A percentile compares a stretch with the other conserved stretches of the same genome.
These are phyloP conservation scores for Entomyzon cyanotis DNA, from an alignment of 2,113 vertebrate genomes.

Conservation along the genomic window DNA sequence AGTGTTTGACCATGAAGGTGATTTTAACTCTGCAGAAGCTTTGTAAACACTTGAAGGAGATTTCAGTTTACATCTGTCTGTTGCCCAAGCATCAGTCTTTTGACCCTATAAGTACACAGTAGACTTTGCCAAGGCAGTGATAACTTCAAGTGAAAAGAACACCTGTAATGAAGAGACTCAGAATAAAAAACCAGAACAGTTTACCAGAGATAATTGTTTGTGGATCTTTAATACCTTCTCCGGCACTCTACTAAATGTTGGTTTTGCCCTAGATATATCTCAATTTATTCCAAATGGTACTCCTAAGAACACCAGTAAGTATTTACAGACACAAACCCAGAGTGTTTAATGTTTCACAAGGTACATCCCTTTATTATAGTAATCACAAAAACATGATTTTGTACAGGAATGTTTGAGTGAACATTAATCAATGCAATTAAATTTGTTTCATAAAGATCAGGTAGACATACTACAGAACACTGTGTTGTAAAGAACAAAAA, in stretches of 20 bases:
- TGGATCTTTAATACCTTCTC: background rate
- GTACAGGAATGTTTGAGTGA: conserved; percentile 89
- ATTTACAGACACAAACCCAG: conserved; percentile 21
- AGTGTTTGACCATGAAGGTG: background rate
- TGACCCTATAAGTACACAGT: background rate
- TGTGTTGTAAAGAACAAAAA: conserved; percentile 75
- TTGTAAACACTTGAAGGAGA: background rate
- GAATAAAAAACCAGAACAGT: background rate
- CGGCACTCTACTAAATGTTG: background rate
- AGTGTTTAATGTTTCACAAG: conserved; percentile 72
- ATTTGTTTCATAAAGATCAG: conserved; percentile 76
- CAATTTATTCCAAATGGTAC: background rate
- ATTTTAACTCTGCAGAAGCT: background rate
- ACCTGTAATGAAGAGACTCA: background rate
- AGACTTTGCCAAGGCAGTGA: background rate
- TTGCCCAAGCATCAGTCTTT: background rate
- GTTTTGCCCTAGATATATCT: background rate
- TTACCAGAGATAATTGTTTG: background rate
- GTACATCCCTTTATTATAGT: conserved; percentile 93
- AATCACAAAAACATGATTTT: conserved; percentile 84
- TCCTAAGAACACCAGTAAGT: background rate
- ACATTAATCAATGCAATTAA: conserved; percentile 76
- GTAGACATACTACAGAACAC: conserved; percentile 74
- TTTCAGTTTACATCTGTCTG: background rate
- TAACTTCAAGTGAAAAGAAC: background rate